A percentile compares a stretch with the other conserved stretches of the same genome.
Evolutionary conservation across 2,113 vertebrate genomes (phyloP).

Genomic region (Strix aluco): DNA sequence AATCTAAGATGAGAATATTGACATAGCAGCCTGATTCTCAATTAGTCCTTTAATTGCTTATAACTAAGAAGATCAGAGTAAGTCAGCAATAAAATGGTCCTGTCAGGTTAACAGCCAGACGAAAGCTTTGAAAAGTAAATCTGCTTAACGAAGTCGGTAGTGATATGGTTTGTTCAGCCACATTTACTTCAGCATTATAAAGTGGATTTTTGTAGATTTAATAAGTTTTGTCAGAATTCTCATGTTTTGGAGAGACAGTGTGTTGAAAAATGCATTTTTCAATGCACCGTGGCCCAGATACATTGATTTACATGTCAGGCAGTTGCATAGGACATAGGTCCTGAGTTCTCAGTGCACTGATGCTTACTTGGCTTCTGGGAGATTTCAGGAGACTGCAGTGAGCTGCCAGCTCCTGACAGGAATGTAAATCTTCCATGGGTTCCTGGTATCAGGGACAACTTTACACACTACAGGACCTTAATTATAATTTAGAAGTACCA

Average conservation of each 20-base stretch:
- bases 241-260: neutral
- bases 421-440: neutral
- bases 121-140: neutral
- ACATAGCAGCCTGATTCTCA: neutral
- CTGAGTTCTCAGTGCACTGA: neutral
- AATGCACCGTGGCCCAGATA: too few species aligned
- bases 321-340: neutral
- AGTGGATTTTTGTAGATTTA: neutral
- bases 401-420: neutral
- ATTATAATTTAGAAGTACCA: neutral
- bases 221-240: neutral
- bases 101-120: neutral
- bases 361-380: neutral
- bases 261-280: neutral
- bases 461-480: neutral
- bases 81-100: neutral
- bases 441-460: neutral
- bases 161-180: neutral
- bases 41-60: conserved; percentile 5
- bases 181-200: neutral
- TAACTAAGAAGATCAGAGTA: neutral
- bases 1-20: neutral
- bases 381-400: neutral
- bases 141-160: neutral
- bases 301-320: neutral